Conservation (phyloP, 2,113 vertebrate species). For the Caranx ignobilis region DNA sequence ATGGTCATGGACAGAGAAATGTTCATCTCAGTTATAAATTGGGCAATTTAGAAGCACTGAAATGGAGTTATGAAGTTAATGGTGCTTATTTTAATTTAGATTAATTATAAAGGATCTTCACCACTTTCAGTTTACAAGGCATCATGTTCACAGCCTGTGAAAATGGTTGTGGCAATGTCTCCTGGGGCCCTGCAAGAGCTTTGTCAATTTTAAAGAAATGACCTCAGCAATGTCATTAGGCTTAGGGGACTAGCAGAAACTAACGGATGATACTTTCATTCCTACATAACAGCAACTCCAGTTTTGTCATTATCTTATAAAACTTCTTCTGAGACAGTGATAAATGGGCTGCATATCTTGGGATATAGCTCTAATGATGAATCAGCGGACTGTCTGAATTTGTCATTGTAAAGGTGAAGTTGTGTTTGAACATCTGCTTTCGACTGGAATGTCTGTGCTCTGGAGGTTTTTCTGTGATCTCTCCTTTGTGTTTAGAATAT, state of each 20-base stretch:
- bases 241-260: background rate
- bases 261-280: background rate
- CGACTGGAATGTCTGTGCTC: too few species aligned
- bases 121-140: background rate
- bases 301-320: background rate
- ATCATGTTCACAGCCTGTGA: background rate
- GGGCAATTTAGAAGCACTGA: constrained; percentile 1
- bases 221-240: background rate
- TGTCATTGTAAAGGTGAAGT: too few species aligned
- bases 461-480: background rate
- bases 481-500: constrained; percentile 1
- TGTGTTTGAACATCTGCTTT: too few species aligned
- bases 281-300: background rate
- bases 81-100: constrained; percentile 17
- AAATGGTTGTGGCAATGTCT: too few species aligned
- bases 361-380: background rate
- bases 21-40: constrained; percentile 22
- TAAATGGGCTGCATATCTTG: background rate
- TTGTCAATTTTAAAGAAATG: background rate
- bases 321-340: background rate
- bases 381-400: background rate
- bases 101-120: constrained; percentile 6
- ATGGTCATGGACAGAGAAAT: constrained; percentile 2
- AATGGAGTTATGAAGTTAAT: background rate
- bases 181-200: background rate